Conservation (phyloP, 2,888 invertebrate species). For the Agrochola lota region DNA sequence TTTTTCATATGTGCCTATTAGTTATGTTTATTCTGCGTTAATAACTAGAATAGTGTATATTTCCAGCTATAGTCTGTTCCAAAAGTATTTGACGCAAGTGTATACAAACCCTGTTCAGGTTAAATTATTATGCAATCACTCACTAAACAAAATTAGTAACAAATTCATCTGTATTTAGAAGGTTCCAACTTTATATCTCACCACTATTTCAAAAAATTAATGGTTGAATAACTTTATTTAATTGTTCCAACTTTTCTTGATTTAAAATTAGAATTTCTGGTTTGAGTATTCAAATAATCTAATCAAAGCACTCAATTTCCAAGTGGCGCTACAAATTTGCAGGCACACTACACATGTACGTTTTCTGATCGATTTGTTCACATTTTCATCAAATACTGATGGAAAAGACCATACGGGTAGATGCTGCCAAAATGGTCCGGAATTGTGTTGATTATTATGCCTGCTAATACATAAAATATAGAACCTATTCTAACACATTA, state of each 20-base stretch:
- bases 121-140: neutral
- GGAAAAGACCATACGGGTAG: neutral
- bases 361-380: neutral
- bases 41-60: neutral
- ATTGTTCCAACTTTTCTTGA: no score
- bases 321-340: neutral
- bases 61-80: neutral
- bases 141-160: no score
- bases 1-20: neutral
- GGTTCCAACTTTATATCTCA: no score
- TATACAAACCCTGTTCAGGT: neutral
- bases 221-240: neutral
- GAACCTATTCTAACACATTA: no score
- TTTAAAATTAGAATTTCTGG: neutral
- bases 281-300: neutral
- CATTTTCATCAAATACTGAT: neutral
- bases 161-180: neutral
- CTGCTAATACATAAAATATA: no score
- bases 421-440: neutral
- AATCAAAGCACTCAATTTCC: neutral
- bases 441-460: neutral
- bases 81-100: neutral
- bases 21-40: neutral
- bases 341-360: neutral
- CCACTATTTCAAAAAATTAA: neutral